Base-by-base conservation (phyloP, 2,113 vertebrate species). In the Rostratula benghalensis region DNA sequence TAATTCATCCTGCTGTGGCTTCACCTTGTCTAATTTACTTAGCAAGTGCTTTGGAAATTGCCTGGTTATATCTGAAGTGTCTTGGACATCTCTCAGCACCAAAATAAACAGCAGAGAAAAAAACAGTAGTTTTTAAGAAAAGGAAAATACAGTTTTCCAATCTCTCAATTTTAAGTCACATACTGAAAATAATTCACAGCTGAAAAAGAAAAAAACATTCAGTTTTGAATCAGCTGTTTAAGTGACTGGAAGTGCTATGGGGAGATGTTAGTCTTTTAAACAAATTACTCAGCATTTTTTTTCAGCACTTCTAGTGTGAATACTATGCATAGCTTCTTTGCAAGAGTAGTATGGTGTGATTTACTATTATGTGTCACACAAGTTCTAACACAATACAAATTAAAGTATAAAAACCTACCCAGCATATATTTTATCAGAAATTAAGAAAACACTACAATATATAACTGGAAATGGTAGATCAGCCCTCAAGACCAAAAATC, bases 321-420 rank as follows among this genome's bases (percentile, higher is more conserved):
- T 30, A 27, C 31, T 30, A 61, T 31, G 30, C 30, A 53, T 7
- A 69, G 48, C 41, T 79, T 70, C 87, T 88, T 64, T 57, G n/a
- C 46, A 68, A 81, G 70, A n/a, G 21, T 11, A 79, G 3, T 25
- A 11, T 4, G 11, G 35, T 35, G 22, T 56, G 48, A 83, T 71
- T 90, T 20, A 57, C 48, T 71, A 76, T 61, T 65, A 88, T n/a
- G n/a, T n/a, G n/a, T n/a, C n/a, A n/a, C n/a, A 17, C 25, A 76
- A 91, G 60, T 68, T 65, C 79, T 60, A 92, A 95, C 86, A 48
- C 65, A 93, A 79, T 10, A 64, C 33, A 90, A 92, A 88, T 76
- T 65, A 25, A 23, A 96, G 51, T 33, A 57, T 31, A 73, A 86
- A 68, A 74, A 80, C 24, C 35, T 48, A 63, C 22, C 35, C 45